phyloP scores from a whole-genome alignment of 2,888 invertebrate genomes.

The Lasioglossum villosulum region DNA sequence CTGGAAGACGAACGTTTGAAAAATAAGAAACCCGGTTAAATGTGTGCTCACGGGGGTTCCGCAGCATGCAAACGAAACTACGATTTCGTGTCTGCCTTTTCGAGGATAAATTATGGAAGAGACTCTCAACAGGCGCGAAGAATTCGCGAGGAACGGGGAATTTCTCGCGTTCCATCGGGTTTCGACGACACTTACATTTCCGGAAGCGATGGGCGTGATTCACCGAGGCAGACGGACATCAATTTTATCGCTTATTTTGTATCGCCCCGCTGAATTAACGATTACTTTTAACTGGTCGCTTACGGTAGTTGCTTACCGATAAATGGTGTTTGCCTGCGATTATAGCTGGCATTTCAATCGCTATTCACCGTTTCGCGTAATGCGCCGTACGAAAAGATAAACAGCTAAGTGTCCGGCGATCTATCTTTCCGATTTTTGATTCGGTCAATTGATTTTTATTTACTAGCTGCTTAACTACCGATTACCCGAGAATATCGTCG shows the following conservation, averaged over 20 bases:
- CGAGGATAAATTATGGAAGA: slow-evolving; percentile 63
- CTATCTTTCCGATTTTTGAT: neutral
- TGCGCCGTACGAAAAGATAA: neutral
- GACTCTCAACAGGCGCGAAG: slow-evolving; percentile 37
- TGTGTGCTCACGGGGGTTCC: slow-evolving; percentile 44
- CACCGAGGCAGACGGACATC: neutral
- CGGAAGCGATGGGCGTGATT: slow-evolving; percentile 4
- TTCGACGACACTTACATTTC: slow-evolving; percentile 13
- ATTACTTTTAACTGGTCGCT: no score
- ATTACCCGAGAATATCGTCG: no score
- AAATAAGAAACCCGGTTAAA: neutral
- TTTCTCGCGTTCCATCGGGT: neutral
- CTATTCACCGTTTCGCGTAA: neutral
- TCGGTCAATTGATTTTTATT: no score
- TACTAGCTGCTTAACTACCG: no score
- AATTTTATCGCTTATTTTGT: slow-evolving; percentile 10
- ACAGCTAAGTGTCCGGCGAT: neutral
- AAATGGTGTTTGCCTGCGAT: neutral
- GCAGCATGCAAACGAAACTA: slow-evolving; percentile 40
- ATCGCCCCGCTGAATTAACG: neutral
- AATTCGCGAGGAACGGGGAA: slow-evolving; percentile 46
- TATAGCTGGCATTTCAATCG: neutral
- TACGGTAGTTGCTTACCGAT: neutral
- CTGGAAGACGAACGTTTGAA: slow-evolving; percentile 4
- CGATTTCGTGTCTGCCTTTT: slow-evolving; percentile 35